Evolutionary conservation across 2,113 vertebrate genomes (phyloP).

Genomic region (Sinocyclocheilus grahami): DNA sequence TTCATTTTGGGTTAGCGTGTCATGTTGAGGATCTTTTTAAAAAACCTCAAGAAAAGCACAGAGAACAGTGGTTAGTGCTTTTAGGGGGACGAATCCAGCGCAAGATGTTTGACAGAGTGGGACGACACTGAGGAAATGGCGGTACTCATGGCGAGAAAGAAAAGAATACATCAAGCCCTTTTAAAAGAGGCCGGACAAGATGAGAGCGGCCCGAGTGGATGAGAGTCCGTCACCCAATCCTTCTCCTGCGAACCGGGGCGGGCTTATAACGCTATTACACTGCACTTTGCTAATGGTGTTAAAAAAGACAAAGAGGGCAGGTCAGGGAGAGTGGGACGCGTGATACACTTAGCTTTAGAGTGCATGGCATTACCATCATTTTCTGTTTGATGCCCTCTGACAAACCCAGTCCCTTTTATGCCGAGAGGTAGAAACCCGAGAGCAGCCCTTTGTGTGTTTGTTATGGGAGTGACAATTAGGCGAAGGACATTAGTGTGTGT

Average conservation of each 20-base stretch:
- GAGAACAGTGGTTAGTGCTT: constrained; percentile 12
- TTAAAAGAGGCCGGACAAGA: constrained; percentile 53
- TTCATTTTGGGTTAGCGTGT: neutral
- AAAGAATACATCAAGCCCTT: constrained; percentile 58
- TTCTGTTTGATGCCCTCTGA: constrained; percentile 53
- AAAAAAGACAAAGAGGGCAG: constrained; percentile 63
- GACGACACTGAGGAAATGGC: constrained; percentile 37
- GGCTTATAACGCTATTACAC: constrained; percentile 62
- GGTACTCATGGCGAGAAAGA: constrained; percentile 42
- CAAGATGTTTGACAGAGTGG: constrained; percentile 45
- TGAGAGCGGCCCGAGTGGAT: constrained; percentile 44
- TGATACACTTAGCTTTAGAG: constrained; percentile 67
- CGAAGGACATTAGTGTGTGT: constrained; percentile 5
- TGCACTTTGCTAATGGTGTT: constrained; percentile 69
- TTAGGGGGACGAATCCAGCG: constrained; percentile 32
- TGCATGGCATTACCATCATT: constrained; percentile 65
- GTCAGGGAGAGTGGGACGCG: constrained; percentile 51
- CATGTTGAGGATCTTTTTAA: neutral
- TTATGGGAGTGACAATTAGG: constrained; percentile 28
- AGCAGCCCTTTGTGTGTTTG: constrained; percentile 42
- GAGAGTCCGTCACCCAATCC: constrained; percentile 53
- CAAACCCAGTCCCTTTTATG: constrained; percentile 35
- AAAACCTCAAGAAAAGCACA: constrained; percentile 15
- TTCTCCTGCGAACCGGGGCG: constrained; percentile 47
- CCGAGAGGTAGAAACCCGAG: constrained; percentile 43